Evolutionary conservation across 2,113 vertebrate genomes (phyloP).

Genomic region (Todiramphus saurophagus): DNA sequence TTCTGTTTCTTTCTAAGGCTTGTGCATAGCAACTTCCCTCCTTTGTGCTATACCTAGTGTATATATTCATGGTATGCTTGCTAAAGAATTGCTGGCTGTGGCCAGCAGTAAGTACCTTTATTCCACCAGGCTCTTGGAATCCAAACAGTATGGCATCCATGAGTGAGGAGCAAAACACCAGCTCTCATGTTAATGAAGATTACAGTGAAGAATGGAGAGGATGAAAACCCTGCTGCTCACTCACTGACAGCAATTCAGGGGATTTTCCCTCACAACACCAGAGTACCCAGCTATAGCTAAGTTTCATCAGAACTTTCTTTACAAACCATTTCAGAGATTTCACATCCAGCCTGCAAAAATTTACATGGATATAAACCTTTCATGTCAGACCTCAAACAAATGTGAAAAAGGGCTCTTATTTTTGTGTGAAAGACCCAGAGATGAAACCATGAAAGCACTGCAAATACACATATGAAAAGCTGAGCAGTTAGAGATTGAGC

Average conservation of each 20-base stretch:
- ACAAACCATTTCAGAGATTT: neutral
- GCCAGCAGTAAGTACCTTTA: neutral
- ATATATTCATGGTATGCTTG: neutral
- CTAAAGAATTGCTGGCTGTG: neutral
- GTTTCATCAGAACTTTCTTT: neutral
- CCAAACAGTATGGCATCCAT: constrained; percentile 14
- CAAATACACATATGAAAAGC: neutral
- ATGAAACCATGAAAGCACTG: neutral
- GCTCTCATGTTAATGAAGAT: constrained; percentile 56
- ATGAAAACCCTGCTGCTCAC: neutral
- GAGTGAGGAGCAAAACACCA: neutral
- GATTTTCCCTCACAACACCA: neutral
- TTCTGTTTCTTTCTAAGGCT: constrained; percentile 5
- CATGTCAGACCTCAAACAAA: neutral
- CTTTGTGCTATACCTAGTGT: neutral
- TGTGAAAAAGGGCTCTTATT: neutral
- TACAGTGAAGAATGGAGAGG: constrained; percentile 36
- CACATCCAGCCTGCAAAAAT: neutral
- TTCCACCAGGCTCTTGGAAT: neutral
- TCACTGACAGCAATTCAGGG: neutral
- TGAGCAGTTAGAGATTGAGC: neutral
- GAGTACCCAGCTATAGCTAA: neutral
- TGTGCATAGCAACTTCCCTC: constrained; percentile 2
- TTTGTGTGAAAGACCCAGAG: neutral
- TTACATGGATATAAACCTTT: neutral